A percentile compares a stretch with the other conserved stretches of the same genome.
Conservation (phyloP, 1,140 invertebrate genomes). For the Planococcus citri region DNA sequence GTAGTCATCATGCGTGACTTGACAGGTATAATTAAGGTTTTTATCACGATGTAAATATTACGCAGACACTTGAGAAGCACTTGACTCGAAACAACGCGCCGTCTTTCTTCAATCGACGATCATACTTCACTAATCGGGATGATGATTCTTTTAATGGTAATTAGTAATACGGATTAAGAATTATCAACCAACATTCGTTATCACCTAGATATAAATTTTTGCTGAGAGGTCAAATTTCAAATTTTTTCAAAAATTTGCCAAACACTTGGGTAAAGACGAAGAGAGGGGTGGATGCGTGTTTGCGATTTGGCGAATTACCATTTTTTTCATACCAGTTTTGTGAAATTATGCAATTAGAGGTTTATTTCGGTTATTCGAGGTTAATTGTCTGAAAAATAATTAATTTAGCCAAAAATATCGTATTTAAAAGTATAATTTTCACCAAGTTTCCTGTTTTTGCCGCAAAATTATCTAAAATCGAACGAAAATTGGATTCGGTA, state of each 20-base stretch:
- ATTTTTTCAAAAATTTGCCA: background rate
- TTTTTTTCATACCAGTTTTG: too few relatives aligned
- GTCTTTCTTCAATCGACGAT: background rate
- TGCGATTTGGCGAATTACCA: too few relatives aligned
- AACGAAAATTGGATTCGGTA: too few relatives aligned
- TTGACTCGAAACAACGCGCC: too few relatives aligned
- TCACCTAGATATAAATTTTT: background rate
- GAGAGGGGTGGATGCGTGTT: background rate
- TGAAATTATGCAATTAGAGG: too few relatives aligned
- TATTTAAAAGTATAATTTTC: too few relatives aligned
- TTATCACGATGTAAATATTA: background rate
- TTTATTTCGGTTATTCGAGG: too few relatives aligned
- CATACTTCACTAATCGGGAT: constrained; percentile 1
- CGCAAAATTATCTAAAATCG: too few relatives aligned
- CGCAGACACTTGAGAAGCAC: background rate
- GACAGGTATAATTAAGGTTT: constrained; percentile 1
- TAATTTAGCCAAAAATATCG: too few relatives aligned
- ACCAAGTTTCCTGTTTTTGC: too few relatives aligned
- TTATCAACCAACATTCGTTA: background rate
- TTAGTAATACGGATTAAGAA: too few relatives aligned
- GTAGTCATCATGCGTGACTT: constrained; percentile 11
- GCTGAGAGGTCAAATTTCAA: constrained; percentile 1
- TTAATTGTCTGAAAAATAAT: too few relatives aligned
- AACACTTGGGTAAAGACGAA: background rate
- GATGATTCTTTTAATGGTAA: background rate